A percentile compares a stretch with the other conserved stretches of the same genome.
These are phyloP conservation scores for Endotricha flammealis DNA, from an alignment of 2,888 invertebrate genomes.

Conservation along the genomic window DNA sequence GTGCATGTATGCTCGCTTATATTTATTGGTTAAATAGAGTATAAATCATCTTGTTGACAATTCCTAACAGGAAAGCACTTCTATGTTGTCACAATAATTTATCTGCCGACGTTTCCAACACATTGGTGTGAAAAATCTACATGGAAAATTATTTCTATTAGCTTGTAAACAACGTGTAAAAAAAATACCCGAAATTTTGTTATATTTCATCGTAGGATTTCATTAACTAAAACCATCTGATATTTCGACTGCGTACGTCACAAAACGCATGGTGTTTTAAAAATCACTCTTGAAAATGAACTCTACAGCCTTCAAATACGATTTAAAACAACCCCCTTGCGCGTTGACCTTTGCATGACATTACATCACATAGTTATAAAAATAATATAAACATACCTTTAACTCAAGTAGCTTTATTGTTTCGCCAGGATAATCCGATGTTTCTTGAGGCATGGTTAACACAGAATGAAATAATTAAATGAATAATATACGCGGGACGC, in stretches of 20 bases:
- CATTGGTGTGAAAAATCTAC: too few relatives aligned
- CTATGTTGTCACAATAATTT: conserved; percentile 3
- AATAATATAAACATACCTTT: conserved; percentile 49
- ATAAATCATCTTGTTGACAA: too few relatives aligned
- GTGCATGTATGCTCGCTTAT: too few relatives aligned
- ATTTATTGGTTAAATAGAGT: too few relatives aligned
- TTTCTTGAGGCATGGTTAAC: conserved; percentile 46
- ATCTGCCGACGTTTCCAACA: too few relatives aligned
- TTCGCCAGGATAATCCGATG: conserved; percentile 42
- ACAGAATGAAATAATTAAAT: conserved; percentile 1
- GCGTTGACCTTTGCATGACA: conserved; percentile 57
- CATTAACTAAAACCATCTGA: neutral
- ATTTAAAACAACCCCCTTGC: conserved; percentile 24
- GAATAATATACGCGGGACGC: conserved; percentile 19
- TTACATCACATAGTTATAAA: conserved; percentile 34
- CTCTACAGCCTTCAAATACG: conserved; percentile 20
- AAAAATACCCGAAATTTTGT: too few relatives aligned
- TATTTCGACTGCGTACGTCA: conserved; percentile 4
- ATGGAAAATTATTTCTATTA: too few relatives aligned
- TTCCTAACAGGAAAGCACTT: conserved; percentile 8
- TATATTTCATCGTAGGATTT: too few relatives aligned
- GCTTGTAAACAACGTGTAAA: too few relatives aligned
- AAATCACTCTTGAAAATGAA: conserved; percentile 24
- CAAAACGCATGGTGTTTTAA: conserved; percentile 1
- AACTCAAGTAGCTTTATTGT: conserved; percentile 58